Evolutionary conservation across 1,140 invertebrate genomes (phyloP), one percentile per base, ranked within the genome.

Genomic region (Samia ricini): DNA sequence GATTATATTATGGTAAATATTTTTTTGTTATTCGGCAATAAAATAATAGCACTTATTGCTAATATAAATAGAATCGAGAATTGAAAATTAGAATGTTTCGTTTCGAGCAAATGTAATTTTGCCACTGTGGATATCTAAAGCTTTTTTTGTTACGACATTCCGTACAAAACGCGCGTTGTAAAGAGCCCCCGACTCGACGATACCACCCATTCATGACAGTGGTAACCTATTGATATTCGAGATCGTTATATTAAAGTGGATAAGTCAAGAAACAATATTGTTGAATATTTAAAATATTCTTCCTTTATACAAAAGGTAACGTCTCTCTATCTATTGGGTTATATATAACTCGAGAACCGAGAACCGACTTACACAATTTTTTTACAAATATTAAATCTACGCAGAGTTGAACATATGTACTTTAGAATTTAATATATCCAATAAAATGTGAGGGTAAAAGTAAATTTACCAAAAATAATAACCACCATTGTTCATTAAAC

Each of bases 151-250:
- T 81, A 83, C 81, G 81, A 72, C 87, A 90, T 90, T 90, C 87
- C 85, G 76, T 79, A 88, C 87, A 90, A 88, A 89, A 88, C 84
- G 85, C 78, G 80, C 77, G 84, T 87, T 89, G 84, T 89, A 89
- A 87, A 87, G 88, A 86, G 84, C 83, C 77, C 69, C 83, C 85
- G 85, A 85, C 69, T 81, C 85, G 85, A 85, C 83, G 77, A 88
- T 88, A 87, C 87, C 87, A 89, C 85, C 85, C 88, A 90, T 90
- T 90, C 87, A 90, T 90, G 73, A 83, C 79, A 82, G 72, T 86
- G 84, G 83, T 90, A 82, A 90, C 87, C 85, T 88, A 90, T 90
- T 88, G 83, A 90, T 77, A 85, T 83, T 85, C 64, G 75, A 81
- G 72, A 70, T 69, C 69, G 70, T 59, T 61, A 62, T 65, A 42